Percentiles rank a stretch among this genome's conserved stretches.
These are phyloP conservation scores for Hypotaenidia okinawae DNA, from an alignment of 2,797 vertebrate species.

Conservation along the genomic window DNA sequence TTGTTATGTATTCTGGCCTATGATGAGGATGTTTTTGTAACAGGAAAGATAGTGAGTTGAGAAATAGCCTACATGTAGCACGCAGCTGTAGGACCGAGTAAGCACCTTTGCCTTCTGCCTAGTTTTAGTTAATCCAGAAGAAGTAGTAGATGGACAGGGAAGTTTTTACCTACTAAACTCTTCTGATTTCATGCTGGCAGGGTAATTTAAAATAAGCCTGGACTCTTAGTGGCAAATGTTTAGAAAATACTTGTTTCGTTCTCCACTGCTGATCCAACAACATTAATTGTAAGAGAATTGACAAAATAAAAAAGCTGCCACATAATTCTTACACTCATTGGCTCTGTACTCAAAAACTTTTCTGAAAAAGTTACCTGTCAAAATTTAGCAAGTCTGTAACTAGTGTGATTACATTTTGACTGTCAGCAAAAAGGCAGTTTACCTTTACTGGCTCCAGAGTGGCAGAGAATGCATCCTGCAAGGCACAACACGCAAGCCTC, in stretches of 20 bases:
- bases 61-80: not conserved
- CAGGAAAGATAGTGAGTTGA: not conserved
- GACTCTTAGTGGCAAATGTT: not conserved
- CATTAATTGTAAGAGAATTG: not conserved
- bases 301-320: not conserved
- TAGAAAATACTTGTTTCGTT: not conserved
- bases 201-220: not conserved
- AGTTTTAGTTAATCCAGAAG: not conserved
- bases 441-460: slow-evolving; percentile 98
- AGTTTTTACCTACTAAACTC: not conserved
- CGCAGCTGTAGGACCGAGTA: not conserved
- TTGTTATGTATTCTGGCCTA: not conserved
- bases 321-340: not conserved
- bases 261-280: not conserved
- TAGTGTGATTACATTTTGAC: not conserved
- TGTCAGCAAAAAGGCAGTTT: not conserved
- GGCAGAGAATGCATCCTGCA: slow-evolving; percentile 95
- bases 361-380: not conserved
- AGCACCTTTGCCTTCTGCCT: not conserved
- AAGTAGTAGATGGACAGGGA: not conserved
- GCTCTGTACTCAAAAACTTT: not conserved
- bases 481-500: slow-evolving; percentile 93
- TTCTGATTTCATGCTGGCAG: not conserved
- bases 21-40: not conserved
- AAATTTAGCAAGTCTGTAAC: not conserved